Percentiles rank a stretch among this genome's conserved stretches.
Evolutionary conservation across 2,113 vertebrate species (phyloP).

Genomic region (Mustela lutreola): DNA sequence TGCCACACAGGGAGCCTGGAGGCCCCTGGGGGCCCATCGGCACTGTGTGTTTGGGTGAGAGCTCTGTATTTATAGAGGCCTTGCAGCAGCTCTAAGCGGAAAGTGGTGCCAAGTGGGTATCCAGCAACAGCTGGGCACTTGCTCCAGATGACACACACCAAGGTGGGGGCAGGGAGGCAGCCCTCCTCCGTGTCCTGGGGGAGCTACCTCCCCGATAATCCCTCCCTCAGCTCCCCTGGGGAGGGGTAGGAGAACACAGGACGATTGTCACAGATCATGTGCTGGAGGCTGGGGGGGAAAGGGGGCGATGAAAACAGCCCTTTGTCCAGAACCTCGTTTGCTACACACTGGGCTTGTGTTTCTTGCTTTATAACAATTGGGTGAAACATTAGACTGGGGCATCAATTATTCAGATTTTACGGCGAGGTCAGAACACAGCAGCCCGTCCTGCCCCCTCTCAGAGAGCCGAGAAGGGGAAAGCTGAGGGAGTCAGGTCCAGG

Average conservation of each 20-base stretch:
- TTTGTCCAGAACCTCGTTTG: conserved; percentile 62
- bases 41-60: conserved; percentile 52
- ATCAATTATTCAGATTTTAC: conserved; percentile 81
- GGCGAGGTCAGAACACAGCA: conserved; percentile 51
- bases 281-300: conserved; percentile 57
- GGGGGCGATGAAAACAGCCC: conserved; percentile 70
- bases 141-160: conserved; percentile 36
- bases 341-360: conserved; percentile 82
- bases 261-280: conserved; percentile 73
- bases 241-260: conserved; percentile 73
- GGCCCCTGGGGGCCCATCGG: background rate
- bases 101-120: conserved; percentile 36
- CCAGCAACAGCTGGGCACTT: conserved; percentile 68
- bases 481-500: background rate
- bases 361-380: conserved; percentile 77
- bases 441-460: background rate
- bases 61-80: background rate
- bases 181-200: background rate
- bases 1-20: background rate
- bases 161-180: background rate
- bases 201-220: conserved; percentile 55
- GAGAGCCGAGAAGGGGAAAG: background rate
- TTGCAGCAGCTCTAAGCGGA: background rate
- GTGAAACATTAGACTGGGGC: conserved; percentile 73
- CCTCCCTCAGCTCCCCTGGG: background rate